Evolutionary conservation across 2,113 vertebrate species (phyloP).

Genomic region (Naja naja): DNA sequence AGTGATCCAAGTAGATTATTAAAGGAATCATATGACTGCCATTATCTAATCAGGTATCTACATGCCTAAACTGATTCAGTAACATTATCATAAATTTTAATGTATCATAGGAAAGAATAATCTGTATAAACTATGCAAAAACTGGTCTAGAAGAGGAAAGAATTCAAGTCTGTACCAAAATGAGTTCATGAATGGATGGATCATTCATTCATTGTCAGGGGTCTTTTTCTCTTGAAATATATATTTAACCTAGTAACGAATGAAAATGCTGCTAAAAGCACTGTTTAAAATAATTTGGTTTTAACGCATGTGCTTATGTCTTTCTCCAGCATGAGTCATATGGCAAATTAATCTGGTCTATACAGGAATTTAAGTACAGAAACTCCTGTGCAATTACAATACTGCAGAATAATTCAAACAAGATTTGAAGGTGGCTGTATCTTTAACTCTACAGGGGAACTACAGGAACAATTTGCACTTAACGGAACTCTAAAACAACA

Average conservation of each 20-base stretch:
- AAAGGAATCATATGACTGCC: background rate
- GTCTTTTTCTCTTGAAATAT: background rate
- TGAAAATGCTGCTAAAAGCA: background rate
- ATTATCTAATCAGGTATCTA: background rate
- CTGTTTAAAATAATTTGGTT: background rate
- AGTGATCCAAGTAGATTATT: too few relatives aligned
- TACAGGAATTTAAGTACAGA: conserved; percentile 39
- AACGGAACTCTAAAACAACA: background rate
- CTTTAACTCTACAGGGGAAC: conserved; percentile 30
- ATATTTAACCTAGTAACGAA: background rate
- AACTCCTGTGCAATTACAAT: conserved; percentile 38
- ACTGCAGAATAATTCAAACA: conserved; percentile 41
- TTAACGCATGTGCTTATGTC: background rate
- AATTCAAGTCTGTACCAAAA: background rate
- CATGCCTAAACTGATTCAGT: background rate
- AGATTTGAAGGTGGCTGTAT: conserved; percentile 41
- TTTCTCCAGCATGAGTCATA: conserved; percentile 21
- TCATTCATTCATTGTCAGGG: background rate
- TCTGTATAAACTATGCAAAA: background rate
- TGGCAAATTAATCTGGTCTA: background rate
- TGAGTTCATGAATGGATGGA: background rate
- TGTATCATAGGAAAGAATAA: background rate
- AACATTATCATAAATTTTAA: too few relatives aligned
- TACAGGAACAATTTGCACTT: conserved; percentile 30
- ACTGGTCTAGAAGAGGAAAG: background rate